Conservation (phyloP, 1,140 invertebrate genomes). For the Cherax quadricarinatus region DNA sequence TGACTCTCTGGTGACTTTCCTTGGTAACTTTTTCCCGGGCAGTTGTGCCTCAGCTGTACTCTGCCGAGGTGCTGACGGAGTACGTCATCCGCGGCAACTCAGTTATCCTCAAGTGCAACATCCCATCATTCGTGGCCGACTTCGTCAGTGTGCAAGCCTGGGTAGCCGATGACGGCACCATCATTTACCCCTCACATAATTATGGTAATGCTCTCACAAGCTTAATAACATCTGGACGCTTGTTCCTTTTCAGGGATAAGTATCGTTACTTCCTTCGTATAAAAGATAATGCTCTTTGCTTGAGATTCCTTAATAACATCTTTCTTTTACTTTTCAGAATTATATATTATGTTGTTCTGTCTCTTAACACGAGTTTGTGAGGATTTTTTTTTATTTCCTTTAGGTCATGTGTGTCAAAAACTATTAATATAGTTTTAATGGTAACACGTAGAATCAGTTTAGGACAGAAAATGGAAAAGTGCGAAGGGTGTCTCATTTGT, state of each 20-base stretch:
- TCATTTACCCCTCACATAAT: conserved; percentile 78
- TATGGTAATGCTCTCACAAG: conserved; percentile 56
- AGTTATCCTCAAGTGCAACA: conserved; percentile 92
- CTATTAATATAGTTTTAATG: too few species aligned
- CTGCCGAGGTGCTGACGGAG: conserved; percentile 92
- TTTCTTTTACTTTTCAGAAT: too few species aligned
- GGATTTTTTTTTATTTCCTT: too few species aligned
- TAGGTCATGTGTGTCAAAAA: too few species aligned
- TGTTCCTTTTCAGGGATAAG: background rate
- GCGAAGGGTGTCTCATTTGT: too few species aligned
- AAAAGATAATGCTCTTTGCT: too few species aligned
- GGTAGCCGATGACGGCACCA: conserved; percentile 86
- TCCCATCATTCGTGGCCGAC: conserved; percentile 94
- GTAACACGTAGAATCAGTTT: too few species aligned
- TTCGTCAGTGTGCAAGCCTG: conserved; percentile 93
- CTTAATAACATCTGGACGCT: background rate
- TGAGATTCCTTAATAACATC: too few species aligned
- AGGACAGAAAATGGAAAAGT: too few species aligned
- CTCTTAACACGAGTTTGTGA: too few species aligned
- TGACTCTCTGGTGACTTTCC: background rate
- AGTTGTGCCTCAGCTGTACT: conserved; percentile 92
- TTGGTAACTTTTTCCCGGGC: conserved; percentile 71
- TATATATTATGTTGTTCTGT: too few species aligned
- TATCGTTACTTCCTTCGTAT: background rate
- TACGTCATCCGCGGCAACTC: conserved; percentile 94